Conservation (phyloP, 2,888 invertebrate genomes). For the Lissocephala sabroskyi region DNA sequence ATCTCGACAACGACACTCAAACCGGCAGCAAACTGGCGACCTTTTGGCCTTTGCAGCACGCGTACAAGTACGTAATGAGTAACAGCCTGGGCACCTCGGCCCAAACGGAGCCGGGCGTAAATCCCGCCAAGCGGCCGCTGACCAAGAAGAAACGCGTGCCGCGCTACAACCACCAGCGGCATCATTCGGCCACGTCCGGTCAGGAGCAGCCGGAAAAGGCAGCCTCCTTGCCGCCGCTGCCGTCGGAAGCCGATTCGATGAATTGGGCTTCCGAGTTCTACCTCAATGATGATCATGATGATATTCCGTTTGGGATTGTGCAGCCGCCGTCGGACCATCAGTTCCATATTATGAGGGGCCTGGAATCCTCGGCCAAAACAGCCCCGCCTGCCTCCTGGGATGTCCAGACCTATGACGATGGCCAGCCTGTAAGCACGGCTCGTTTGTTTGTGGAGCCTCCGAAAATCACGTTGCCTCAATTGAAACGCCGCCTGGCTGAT, state of each 20-base stretch:
- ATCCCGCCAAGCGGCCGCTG: conserved; percentile 20
- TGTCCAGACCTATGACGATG: conserved; percentile 2
- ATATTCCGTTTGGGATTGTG: too few species aligned
- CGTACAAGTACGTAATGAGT: conserved; percentile 24
- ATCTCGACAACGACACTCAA: conserved; percentile 9
- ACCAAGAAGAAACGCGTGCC: conserved; percentile 16
- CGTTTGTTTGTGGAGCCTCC: conserved; percentile 32
- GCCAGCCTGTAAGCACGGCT: conserved; percentile 20
- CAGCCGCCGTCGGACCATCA: not conserved
- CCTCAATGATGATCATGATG: conserved; percentile 1
- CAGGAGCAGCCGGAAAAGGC: conserved; percentile 33
- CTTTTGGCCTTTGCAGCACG: conserved; percentile 51
- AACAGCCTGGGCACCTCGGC: conserved; percentile 16
- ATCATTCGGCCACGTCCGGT: conserved; percentile 17
- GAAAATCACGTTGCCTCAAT: conserved; percentile 14
- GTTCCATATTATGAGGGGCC: conserved; percentile 19
- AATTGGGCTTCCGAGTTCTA: conserved; percentile 2
- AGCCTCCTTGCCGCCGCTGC: conserved; percentile 51
- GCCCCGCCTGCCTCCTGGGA: conserved; percentile 1
- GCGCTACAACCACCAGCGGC: conserved; percentile 19
- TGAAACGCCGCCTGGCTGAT: conserved; percentile 13
- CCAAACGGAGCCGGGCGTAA: not conserved
- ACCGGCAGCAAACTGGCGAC: conserved; percentile 50
- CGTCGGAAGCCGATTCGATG: not conserved
- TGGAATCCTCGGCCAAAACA: conserved; percentile 18